Evolutionary conservation across 2,113 vertebrate genomes (phyloP).

Genomic region (Callorhinus ursinus): DNA sequence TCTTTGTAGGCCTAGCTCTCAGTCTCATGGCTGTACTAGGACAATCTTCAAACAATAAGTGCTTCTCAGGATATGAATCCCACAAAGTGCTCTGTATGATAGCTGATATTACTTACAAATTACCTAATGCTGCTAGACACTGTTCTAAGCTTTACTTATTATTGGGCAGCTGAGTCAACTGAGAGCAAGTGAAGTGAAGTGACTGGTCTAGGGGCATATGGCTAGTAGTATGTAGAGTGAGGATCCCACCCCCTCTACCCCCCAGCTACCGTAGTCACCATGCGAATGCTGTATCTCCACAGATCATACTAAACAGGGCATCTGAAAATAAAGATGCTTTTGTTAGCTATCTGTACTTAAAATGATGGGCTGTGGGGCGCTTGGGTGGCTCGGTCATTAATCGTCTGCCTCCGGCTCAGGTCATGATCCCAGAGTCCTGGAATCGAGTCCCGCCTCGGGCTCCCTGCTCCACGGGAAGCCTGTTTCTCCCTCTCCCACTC

Average conservation of each 20-base stretch:
- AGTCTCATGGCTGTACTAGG: neutral
- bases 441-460: too few species aligned
- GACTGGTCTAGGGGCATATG: neutral
- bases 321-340: neutral
- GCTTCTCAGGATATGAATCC: neutral
- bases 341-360: neutral
- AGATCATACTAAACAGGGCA: neutral
- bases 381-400: too few species aligned
- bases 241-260: neutral
- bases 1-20: neutral
- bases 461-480: too few species aligned
- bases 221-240: neutral
- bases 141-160: neutral
- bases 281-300: neutral
- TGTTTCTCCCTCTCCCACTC: too few species aligned
- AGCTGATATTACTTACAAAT: neutral
- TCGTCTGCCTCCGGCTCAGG: too few species aligned
- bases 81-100: neutral
- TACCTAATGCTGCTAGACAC: neutral
- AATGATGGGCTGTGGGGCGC: neutral
- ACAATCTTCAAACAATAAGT: neutral
- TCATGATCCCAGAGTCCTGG: too few species aligned
- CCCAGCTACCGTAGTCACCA: accelerated
- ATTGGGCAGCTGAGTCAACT: neutral
- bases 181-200: neutral